phyloP scores from a whole-genome alignment of 2,888 invertebrate species.

The Chalcosyrphus nemorum region DNA sequence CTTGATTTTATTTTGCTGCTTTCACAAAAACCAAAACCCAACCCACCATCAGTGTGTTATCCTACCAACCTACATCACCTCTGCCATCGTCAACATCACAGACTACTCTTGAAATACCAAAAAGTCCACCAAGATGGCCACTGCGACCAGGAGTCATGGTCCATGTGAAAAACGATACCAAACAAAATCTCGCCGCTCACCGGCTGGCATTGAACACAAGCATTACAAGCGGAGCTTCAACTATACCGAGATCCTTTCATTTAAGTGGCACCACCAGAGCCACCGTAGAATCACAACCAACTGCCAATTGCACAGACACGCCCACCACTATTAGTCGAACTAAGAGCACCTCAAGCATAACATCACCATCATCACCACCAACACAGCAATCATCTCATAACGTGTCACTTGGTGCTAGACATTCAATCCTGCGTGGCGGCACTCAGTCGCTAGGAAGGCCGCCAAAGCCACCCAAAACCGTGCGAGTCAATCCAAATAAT shows the following conservation, averaged over 20 bases:
- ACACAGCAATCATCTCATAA: slow-evolving; percentile 26
- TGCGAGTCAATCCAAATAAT: slow-evolving; percentile 71
- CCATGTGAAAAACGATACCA: slow-evolving; percentile 89
- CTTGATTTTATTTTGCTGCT: slow-evolving; percentile 56
- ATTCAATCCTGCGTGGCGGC: slow-evolving; percentile 55
- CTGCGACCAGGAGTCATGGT: slow-evolving; percentile 93
- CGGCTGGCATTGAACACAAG: slow-evolving; percentile 76
- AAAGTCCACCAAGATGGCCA: slow-evolving; percentile 88
- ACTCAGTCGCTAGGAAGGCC: slow-evolving; percentile 53
- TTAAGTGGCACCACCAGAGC: slow-evolving; percentile 50
- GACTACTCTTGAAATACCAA: slow-evolving; percentile 77
- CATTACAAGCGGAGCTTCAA: slow-evolving; percentile 39
- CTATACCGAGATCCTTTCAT: slow-evolving; percentile 69
- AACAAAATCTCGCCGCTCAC: slow-evolving; percentile 87
- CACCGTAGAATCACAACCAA: slow-evolving; percentile 27
- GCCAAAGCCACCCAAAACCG: slow-evolving; percentile 48
- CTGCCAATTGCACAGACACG: background rate
- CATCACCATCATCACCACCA: slow-evolving; percentile 17
- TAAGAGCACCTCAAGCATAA: slow-evolving; percentile 66
- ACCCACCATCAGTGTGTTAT: slow-evolving; percentile 77
- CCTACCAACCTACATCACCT: slow-evolving; percentile 78
- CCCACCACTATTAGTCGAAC: slow-evolving; percentile 25
- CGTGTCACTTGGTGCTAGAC: slow-evolving; percentile 26
- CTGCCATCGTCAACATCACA: slow-evolving; percentile 74
- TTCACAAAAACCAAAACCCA: slow-evolving; percentile 34